Conservation (phyloP, 2,797 vertebrate genomes). For the Hirundo rustica region DNA sequence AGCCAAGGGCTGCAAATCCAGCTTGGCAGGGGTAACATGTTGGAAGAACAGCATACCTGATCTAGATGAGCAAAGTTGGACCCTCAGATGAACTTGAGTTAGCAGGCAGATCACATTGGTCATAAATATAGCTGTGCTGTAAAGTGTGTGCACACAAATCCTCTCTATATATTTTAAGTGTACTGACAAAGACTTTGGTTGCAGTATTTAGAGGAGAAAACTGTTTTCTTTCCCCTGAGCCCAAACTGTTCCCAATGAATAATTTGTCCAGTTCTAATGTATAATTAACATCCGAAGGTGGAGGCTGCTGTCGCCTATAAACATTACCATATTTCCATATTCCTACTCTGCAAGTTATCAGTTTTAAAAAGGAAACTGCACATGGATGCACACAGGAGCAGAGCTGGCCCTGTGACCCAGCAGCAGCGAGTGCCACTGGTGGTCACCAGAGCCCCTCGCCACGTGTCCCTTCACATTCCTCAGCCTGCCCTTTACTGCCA, state of each 20-base stretch:
- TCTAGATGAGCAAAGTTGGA: not conserved
- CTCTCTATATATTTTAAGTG: not conserved
- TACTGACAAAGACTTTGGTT: not conserved
- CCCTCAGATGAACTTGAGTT: not conserved
- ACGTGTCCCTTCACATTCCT: fast-evolving
- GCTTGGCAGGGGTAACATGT: fast-evolving
- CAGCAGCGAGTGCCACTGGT: fast-evolving
- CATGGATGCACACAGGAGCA: fast-evolving
- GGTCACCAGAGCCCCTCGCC: not conserved
- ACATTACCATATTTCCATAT: not conserved
- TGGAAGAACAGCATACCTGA: not conserved
- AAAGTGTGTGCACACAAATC: not conserved
- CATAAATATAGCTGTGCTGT: not conserved
- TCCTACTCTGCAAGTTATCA: not conserved
- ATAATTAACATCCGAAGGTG: slow-evolving; percentile 28
- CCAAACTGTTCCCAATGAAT: slow-evolving; percentile 44
- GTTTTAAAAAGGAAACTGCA: not conserved
- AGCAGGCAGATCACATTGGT: not conserved
- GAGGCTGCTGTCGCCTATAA: slow-evolving; percentile 16
- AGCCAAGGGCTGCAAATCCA: not conserved
- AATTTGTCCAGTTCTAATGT: slow-evolving; percentile 44
- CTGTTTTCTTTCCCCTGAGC: slow-evolving; percentile 2
- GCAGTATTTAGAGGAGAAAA: slow-evolving; percentile 39
- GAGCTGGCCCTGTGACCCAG: not conserved
- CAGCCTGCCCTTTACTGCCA: not conserved